Conservation (phyloP, 92 coral and sea anemone genomes). For the Siderastrea siderea region DNA sequence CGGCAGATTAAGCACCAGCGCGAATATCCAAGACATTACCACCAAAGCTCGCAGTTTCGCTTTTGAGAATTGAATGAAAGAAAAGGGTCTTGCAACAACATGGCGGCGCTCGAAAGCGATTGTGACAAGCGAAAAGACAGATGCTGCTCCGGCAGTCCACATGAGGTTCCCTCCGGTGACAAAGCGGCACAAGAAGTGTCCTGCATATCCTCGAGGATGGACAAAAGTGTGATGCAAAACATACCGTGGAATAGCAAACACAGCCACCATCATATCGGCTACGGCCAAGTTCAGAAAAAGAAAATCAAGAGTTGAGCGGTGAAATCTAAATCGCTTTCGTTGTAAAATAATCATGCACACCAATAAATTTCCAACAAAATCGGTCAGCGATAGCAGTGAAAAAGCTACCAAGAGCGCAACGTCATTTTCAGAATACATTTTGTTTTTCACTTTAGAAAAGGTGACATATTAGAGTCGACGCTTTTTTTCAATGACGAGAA, state of each 20-base stretch:
- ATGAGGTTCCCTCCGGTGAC: constrained; percentile 70
- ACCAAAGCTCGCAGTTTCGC: constrained; percentile 37
- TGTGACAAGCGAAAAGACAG: constrained; percentile 54
- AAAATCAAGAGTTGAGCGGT: constrained; percentile 56
- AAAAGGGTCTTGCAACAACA: constrained; percentile 48
- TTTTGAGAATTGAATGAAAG: neutral
- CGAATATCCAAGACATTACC: constrained; percentile 53
- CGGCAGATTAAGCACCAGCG: constrained; percentile 51
- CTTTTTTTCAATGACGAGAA: neutral
- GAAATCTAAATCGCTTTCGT: constrained; percentile 39
- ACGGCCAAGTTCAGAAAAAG: constrained; percentile 60
- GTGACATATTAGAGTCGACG: neutral
- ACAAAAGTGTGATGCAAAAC: constrained; percentile 22
- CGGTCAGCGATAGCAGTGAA: constrained; percentile 12
- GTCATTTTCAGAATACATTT: constrained; percentile 30
- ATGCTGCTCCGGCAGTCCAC: constrained; percentile 78
- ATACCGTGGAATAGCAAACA: constrained; percentile 60
- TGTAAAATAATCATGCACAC: constrained; percentile 44
- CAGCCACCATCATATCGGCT: constrained; percentile 62
- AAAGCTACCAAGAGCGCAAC: constrained; percentile 20
- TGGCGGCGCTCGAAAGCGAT: constrained; percentile 70
- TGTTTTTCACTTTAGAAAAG: neutral
- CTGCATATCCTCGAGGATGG: constrained; percentile 55
- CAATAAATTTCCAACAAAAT: constrained; percentile 39
- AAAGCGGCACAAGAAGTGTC: constrained; percentile 62